phyloP scores from a whole-genome alignment of 2,888 invertebrate species.

The Limenitis camilla region DNA sequence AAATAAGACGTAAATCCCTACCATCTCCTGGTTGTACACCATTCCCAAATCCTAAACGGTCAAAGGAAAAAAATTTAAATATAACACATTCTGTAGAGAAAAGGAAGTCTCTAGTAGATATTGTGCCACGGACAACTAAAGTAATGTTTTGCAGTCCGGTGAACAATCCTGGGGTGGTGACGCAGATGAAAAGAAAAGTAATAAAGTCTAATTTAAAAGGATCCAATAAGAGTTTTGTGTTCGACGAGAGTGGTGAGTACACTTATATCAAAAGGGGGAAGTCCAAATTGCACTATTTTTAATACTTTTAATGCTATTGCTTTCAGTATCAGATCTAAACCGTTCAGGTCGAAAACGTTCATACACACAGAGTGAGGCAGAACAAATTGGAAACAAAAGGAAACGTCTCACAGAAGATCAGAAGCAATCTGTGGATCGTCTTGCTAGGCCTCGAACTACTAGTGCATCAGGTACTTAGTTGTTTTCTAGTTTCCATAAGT shows the following conservation, averaged over 20 bases:
- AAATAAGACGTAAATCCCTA: conserved; percentile 34
- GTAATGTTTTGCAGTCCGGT: conserved; percentile 68
- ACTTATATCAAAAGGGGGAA: background rate
- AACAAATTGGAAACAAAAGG: conserved; percentile 42
- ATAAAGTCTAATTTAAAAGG: conserved; percentile 69
- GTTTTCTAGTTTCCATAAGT: background rate
- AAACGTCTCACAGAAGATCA: conserved; percentile 41
- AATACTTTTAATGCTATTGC: background rate
- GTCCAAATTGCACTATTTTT: background rate
- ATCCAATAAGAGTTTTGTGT: conserved; percentile 64
- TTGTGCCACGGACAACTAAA: conserved; percentile 37
- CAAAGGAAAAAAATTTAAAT: conserved; percentile 42
- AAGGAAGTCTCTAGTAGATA: conserved; percentile 33
- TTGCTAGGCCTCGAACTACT: conserved; percentile 49
- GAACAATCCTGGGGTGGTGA: conserved; percentile 38
- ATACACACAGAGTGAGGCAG: conserved; percentile 48
- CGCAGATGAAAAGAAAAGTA: conserved; percentile 48
- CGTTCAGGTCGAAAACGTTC: conserved; percentile 55
- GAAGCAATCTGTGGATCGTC: conserved; percentile 46
- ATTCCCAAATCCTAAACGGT: conserved; percentile 37
- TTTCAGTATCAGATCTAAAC: conserved; percentile 25
- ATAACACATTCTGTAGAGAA: conserved; percentile 60
- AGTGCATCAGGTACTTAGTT: conserved; percentile 42
- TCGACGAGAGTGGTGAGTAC: conserved; percentile 50
- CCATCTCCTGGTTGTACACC: conserved; percentile 59